A percentile compares a stretch with the other conserved stretches of the same genome.
Conservation (phyloP, 1,140 invertebrate genomes). For the Drosophila repleta region DNA sequence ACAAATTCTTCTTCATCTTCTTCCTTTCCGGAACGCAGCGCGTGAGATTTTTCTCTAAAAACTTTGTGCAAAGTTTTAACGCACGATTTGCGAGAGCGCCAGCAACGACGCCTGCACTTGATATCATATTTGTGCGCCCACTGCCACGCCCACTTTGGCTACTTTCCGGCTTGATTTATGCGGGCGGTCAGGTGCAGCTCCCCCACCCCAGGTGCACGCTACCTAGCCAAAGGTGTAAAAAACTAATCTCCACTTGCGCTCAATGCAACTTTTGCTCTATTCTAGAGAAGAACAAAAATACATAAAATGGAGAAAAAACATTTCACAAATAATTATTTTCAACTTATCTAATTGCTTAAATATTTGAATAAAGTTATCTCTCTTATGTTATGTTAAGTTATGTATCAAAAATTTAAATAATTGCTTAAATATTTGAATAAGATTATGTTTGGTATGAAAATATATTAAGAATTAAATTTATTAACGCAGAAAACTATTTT, state of each 20-base stretch:
- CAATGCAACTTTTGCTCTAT: conserved; percentile 27
- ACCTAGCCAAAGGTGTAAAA: conserved; percentile 62
- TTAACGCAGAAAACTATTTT: too few species aligned
- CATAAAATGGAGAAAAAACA: neutral
- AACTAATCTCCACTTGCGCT: conserved; percentile 20
- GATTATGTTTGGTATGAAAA: too few species aligned
- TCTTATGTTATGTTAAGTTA: too few species aligned
- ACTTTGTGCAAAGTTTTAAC: conserved; percentile 76
- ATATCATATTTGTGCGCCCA: conserved; percentile 74
- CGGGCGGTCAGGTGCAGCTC: conserved; percentile 31
- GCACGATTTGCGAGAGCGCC: conserved; percentile 67
- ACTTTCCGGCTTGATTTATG: conserved; percentile 67
- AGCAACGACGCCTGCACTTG: conserved; percentile 64
- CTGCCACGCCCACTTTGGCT: conserved; percentile 56
- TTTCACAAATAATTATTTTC: conserved; percentile 6
- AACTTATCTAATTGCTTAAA: neutral
- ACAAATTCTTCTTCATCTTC: conserved; percentile 30
- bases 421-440: too few species aligned
- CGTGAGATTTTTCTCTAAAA: conserved; percentile 78
- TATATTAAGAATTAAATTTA: too few species aligned
- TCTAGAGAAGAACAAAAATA: neutral
- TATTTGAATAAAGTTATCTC: too few species aligned
- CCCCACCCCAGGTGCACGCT: conserved; percentile 18
- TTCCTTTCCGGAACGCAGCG: conserved; percentile 42
- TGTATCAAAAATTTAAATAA: too few species aligned